Conservation (phyloP, 2,888 invertebrate genomes). For the Nemurella pictetii region DNA sequence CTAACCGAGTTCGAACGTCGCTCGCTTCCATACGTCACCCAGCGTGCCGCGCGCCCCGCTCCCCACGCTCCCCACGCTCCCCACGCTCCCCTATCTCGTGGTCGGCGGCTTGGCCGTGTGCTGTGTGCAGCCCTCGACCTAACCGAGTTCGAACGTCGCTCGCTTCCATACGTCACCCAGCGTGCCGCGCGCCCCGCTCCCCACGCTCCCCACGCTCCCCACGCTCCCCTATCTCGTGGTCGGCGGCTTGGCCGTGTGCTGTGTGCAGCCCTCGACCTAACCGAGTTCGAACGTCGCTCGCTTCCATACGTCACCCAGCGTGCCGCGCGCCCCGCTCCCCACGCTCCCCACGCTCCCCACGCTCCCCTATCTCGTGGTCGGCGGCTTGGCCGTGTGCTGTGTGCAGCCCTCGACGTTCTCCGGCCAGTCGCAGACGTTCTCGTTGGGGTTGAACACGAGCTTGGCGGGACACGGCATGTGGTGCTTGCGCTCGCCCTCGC, state of each 20-base stretch:
- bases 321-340: too few relatives aligned
- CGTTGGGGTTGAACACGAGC: conserved; percentile 88
- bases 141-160: too few relatives aligned
- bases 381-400: conserved; percentile 69
- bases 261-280: conserved; percentile 80
- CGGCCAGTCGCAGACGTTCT: conserved; percentile 95
- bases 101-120: conserved; percentile 69
- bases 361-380: conserved; percentile 46
- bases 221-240: conserved; percentile 29
- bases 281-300: too few relatives aligned
- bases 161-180: too few relatives aligned
- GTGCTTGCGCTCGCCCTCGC: conserved; percentile 91
- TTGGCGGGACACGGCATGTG: conserved; percentile 95
- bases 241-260: conserved; percentile 70
- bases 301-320: too few relatives aligned
- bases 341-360: not conserved
- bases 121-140: conserved; percentile 77
- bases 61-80: too few relatives aligned
- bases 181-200: too few relatives aligned
- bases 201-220: too few relatives aligned
- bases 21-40: too few relatives aligned
- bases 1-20: too few relatives aligned
- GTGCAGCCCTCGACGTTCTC: conserved; percentile 90
- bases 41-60: too few relatives aligned
- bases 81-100: conserved; percentile 41